Conservation (phyloP, 2,888 invertebrate species). For the Embidobia sp. region DNA sequence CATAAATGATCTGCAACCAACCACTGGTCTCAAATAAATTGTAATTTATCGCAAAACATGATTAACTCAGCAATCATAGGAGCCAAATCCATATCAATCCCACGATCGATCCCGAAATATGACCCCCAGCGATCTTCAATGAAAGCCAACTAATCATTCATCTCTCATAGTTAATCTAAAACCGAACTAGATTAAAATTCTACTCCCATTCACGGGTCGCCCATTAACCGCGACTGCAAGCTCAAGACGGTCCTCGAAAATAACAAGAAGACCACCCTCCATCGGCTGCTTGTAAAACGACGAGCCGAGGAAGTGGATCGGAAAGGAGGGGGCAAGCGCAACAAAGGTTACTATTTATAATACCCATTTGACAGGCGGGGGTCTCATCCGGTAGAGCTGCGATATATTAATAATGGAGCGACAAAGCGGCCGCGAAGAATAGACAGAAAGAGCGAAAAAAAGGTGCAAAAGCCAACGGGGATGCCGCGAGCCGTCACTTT, state of each 20-base stretch:
- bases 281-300: slow-evolving; percentile 9
- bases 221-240: slow-evolving; percentile 27
- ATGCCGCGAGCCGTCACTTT: slow-evolving; percentile 56
- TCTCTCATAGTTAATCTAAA: neutral
- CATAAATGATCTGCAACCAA: too few species aligned
- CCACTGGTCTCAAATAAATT: too few species aligned
- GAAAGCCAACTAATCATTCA: neutral
- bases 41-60: too few species aligned
- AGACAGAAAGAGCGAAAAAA: slow-evolving; percentile 58
- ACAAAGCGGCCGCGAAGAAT: slow-evolving; percentile 74
- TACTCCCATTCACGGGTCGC: slow-evolving; percentile 14
- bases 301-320: slow-evolving; percentile 50
- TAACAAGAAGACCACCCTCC: slow-evolving; percentile 50
- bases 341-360: slow-evolving; percentile 81
- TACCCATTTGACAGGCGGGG: slow-evolving; percentile 62
- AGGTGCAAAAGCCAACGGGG: slow-evolving; percentile 47
- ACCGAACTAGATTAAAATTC: slow-evolving; percentile 3
- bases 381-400: slow-evolving; percentile 64
- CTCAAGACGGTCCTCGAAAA: slow-evolving; percentile 31
- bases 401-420: slow-evolving; percentile 78
- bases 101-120: too few species aligned
- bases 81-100: too few species aligned
- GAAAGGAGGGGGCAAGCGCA: slow-evolving; percentile 68
- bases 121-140: too few species aligned
- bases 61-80: too few species aligned